A percentile compares a stretch with the other conserved stretches of the same genome.
These are phyloP conservation scores for Typhlichthys eigenmanni DNA, from an alignment of 2,797 vertebrate species.

Conservation along the genomic window DNA sequence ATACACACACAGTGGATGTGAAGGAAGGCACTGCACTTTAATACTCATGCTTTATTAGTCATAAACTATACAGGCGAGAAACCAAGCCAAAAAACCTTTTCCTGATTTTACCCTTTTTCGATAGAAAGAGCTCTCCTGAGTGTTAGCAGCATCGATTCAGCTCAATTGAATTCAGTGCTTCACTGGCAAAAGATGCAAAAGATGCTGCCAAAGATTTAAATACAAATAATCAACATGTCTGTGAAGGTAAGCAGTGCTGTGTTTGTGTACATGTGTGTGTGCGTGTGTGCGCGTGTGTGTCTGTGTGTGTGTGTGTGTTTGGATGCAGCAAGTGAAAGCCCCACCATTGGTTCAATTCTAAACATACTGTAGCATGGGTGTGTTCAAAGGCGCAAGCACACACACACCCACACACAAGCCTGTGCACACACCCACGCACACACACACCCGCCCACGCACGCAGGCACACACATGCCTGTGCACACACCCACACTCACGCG, in stretches of 20 bases:
- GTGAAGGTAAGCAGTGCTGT: slow-evolving; percentile 11
- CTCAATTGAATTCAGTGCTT: slow-evolving; percentile 30
- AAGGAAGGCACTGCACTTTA: slow-evolving; percentile 38
- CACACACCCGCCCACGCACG: neutral
- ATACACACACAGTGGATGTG: slow-evolving; percentile 17
- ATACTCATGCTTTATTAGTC: slow-evolving; percentile 57
- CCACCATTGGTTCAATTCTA: too few species aligned
- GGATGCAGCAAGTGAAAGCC: too few species aligned
- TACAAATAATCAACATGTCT: slow-evolving; percentile 29
- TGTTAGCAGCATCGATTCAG: slow-evolving; percentile 37
- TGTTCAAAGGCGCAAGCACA: neutral
- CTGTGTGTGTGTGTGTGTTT: neutral
- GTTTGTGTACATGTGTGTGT: slow-evolving; percentile 10
- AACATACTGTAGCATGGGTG: neutral
- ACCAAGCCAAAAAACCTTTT: slow-evolving; percentile 55
- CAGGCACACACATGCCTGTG: neutral
- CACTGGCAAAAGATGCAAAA: slow-evolving; percentile 26
- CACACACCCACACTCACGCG: neutral
- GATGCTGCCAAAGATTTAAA: slow-evolving; percentile 20
- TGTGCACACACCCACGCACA: too few species aligned
- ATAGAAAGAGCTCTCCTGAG: slow-evolving; percentile 46
- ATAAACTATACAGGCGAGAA: slow-evolving; percentile 42
- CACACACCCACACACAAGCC: neutral
- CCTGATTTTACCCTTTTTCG: slow-evolving; percentile 55
- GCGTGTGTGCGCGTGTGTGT: neutral